phyloP scores from a whole-genome alignment of 2,888 invertebrate species.

The Myopa tessellatipennis region DNA sequence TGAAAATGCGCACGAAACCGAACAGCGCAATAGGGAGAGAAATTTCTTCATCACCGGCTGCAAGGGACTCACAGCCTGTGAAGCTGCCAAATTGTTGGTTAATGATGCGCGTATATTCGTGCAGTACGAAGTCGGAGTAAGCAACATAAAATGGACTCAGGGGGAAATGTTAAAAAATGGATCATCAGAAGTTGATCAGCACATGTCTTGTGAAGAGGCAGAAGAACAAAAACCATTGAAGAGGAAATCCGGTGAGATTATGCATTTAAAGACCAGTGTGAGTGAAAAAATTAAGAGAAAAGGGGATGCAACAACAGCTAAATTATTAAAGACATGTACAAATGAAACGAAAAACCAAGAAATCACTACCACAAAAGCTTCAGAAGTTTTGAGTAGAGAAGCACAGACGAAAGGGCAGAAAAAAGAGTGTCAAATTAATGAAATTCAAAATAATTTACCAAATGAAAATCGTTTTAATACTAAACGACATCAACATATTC shows the following conservation, averaged over 20 bases:
- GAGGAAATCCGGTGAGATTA: constrained; percentile 18
- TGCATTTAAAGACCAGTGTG: neutral
- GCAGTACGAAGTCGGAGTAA: constrained; percentile 79
- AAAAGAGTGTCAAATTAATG: neutral
- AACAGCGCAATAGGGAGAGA: constrained; percentile 76
- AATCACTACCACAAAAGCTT: neutral
- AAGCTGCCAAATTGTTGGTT: constrained; percentile 84
- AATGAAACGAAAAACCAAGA: neutral
- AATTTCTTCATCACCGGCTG: constrained; percentile 84
- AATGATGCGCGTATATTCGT: constrained; percentile 79
- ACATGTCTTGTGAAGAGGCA: constrained; percentile 51
- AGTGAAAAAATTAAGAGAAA: neutral
- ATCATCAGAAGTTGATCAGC: constrained; percentile 37
- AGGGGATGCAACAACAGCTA: neutral
- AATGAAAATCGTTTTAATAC: neutral
- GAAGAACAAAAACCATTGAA: constrained; percentile 14
- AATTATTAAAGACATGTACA: constrained; percentile 12
- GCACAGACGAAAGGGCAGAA: neutral
- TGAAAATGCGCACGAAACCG: constrained; percentile 75
- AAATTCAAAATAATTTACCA: neutral
- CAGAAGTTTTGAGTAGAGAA: neutral
- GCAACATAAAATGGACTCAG: constrained; percentile 76
- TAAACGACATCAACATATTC: too few relatives aligned
- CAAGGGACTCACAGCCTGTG: constrained; percentile 81
- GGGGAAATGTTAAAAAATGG: neutral